These are phyloP conservation scores for Trichonephila clavata DNA, from an alignment of 1,140 invertebrate species.

Conservation along the genomic window DNA sequence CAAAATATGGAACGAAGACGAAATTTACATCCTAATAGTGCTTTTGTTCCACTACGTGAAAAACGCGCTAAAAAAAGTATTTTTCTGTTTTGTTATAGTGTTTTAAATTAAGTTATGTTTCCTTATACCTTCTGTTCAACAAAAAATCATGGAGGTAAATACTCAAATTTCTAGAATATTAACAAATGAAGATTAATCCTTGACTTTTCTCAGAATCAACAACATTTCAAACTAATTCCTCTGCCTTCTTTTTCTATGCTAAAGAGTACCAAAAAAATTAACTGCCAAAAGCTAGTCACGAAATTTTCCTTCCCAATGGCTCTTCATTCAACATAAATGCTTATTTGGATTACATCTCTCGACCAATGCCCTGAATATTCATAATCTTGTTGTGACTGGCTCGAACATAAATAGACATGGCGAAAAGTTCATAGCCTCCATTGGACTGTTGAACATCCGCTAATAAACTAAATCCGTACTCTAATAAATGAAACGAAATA, in stretches of 20 bases:
- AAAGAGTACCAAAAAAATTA: not conserved
- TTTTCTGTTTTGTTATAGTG: too few relatives aligned
- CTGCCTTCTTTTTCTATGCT: not conserved
- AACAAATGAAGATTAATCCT: not conserved
- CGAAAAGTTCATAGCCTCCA: slow-evolving; percentile 58
- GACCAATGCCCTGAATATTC: slow-evolving; percentile 35
- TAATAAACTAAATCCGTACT: slow-evolving; percentile 55
- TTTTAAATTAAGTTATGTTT: too few relatives aligned
- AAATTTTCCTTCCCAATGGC: not conserved
- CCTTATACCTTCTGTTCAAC: too few relatives aligned
- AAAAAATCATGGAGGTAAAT: not conserved
- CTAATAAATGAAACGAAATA: slow-evolving; percentile 52
- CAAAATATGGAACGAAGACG: too few relatives aligned
- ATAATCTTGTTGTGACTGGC: slow-evolving; percentile 20
- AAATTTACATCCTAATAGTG: too few relatives aligned
- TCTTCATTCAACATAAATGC: not conserved
- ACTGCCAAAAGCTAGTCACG: slow-evolving; percentile 2
- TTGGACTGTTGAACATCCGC: slow-evolving; percentile 62
- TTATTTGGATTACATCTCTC: not conserved
- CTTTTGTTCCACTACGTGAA: too few relatives aligned
- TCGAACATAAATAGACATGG: slow-evolving; percentile 28
- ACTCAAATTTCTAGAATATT: too few relatives aligned
- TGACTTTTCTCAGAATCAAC: not conserved
- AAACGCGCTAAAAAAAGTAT: too few relatives aligned
- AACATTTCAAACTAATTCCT: not conserved